Base-by-base conservation (phyloP, 2,888 invertebrate species). In the Philaethria dido region DNA sequence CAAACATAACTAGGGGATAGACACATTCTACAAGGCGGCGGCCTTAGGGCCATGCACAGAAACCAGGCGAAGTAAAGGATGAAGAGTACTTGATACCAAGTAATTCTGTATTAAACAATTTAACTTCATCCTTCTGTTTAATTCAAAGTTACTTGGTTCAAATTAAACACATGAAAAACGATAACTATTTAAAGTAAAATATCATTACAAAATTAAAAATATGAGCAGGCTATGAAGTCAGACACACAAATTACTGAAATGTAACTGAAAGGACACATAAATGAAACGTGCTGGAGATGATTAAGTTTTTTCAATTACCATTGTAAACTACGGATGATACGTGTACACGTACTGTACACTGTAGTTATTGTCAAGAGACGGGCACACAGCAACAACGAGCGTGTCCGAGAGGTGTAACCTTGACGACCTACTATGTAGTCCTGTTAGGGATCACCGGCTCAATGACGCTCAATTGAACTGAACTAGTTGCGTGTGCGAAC, bases 1-100 rank as follows among this genome's bases (percentile, higher is more conserved):
- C 82, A 94, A 94, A 91, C 87, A 93, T 88, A 93, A 92, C 92
- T 92, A 92, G 87, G 90, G 86, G 91, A 92, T 92, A 92, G 88
- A 92, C 88, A 92, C 87, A 86, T 84, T 88, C 91, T 92, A 91
- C 90, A 79, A 87, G 89, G 89, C 87, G 89, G 89, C 87, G 87
- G 86, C 88, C 89, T 87, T 84, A 76, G 82, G 89, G 85, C 89
- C 85, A 91, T 92, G 92, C 92, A 85, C 72, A 80, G 77, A 66
- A 69, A 71, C 73, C 74, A 84, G 81, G 86, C 79, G 83, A 84
- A 81, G 78, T 75, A 75, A n/a, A 77, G 77, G 79, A 80, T 76
- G 75, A 77, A 75, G 74, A 74, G 71, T 77, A n/a, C n/a, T n/a
- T n/a, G 75, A 80, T 80, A 79, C 79, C 79, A 80, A 80, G 84